These are phyloP conservation scores for Heterodera filipjevi DNA, from an alignment of 2,888 invertebrate species.

Conservation along the genomic window DNA sequence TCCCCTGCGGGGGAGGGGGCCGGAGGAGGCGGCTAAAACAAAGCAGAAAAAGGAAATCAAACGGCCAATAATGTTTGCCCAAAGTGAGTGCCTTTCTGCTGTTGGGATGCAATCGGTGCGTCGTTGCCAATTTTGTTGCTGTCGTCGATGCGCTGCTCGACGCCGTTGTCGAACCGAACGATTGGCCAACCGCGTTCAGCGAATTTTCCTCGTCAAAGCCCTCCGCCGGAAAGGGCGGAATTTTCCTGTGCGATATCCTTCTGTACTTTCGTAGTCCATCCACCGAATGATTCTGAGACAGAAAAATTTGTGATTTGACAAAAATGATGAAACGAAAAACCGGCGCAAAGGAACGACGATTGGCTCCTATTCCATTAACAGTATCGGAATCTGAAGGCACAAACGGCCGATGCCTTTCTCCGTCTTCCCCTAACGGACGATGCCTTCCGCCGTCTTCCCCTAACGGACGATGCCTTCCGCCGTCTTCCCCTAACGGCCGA, in stretches of 20 bases:
- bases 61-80: background rate
- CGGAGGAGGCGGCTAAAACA: conserved; percentile 13
- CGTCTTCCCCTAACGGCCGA: no score
- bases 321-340: background rate
- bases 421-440: no score
- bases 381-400: no score
- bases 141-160: background rate
- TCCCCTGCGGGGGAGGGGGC: background rate
- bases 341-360: no score
- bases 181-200: background rate
- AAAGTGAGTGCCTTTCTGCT: background rate
- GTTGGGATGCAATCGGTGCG: background rate
- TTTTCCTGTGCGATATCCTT: background rate
- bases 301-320: background rate
- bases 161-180: background rate
- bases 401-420: background rate
- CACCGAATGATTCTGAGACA: conserved; percentile 1
- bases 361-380: no score
- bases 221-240: background rate
- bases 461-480: no score
- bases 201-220: background rate
- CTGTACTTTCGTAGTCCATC: background rate
- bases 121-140: background rate
- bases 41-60: background rate
- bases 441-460: no score